Evolutionary conservation across 1,140 invertebrate species (phyloP), one percentile per base, ranked within the genome.

Genomic region (Scaptomyza graminum): DNA sequence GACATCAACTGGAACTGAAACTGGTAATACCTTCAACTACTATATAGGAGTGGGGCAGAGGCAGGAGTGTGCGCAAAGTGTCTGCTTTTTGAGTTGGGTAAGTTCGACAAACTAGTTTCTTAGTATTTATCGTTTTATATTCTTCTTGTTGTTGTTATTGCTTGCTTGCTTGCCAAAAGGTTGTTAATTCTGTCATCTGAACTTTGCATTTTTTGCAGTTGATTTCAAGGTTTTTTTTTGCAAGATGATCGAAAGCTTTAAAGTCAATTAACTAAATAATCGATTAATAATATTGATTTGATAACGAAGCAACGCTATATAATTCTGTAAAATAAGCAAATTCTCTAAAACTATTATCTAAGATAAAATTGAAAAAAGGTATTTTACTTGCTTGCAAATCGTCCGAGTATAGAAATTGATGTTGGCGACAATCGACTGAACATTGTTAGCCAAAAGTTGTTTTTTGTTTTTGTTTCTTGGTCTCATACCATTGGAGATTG

Each of bases 81-180:
- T 75, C 78, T 87, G 70, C 66, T 34, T 55, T 60, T 79, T 78
- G 76, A 82, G 79, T 78, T 78, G 79, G 65, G 67, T 80, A 63
- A 76, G 52, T 78, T 39, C 55, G 41, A 51, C 57, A 88, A 85
- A 85, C 82, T 85, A 85, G 82, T 85, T 85, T 85, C 70, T 63
- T 37, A 34, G 43, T 31, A 49, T 31, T 37, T 46, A 9, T 41
- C 7, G 18, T 22, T 1, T 22, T 22, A 22, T 22, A 22, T 22
- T 44, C 22, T 50, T 52, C 47, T 52, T 39, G 37, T 60, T 47
- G 18, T 22, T 28, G 28, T 7, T 4, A 5, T 31, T 31, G 28
- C 28, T 3, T 51, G n/a, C 63, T 67, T 47, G n/a, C 34, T 11
- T 41, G 75, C 75, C 64, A 63, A 78, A 64, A 76, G 52, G 43